Evolutionary conservation across 2,888 invertebrate species (phyloP).

Genomic region (Agrochola lota): DNA sequence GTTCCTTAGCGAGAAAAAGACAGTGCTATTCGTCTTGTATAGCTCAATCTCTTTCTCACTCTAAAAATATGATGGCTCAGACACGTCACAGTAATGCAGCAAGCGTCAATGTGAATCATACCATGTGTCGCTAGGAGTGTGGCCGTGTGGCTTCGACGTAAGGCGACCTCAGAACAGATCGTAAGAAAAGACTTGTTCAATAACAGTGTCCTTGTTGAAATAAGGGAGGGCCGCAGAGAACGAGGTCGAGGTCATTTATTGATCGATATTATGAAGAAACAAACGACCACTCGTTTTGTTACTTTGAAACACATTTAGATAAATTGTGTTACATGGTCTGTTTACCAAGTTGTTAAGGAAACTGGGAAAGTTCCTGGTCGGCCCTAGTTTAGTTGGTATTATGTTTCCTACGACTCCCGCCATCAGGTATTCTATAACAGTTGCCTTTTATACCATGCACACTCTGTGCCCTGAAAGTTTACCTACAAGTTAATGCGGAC

Average conservation of each 20-base stretch:
- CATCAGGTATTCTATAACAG: not conserved
- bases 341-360: not conserved
- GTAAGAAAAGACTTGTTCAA: not conserved
- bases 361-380: not conserved
- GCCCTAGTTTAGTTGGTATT: not conserved
- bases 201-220: constrained; percentile 33
- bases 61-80: not conserved
- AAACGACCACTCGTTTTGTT: constrained; percentile 11
- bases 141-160: not conserved
- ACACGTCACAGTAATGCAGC: not conserved
- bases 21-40: not conserved
- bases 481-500: no score
- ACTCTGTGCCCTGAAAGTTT: not conserved
- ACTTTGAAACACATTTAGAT: constrained; percentile 23
- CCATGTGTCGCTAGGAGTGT: not conserved
- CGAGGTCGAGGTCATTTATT: constrained; percentile 33
- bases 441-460: not conserved
- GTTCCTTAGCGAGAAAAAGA: not conserved
- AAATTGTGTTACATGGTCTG: constrained; percentile 18
- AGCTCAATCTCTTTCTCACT: not conserved
- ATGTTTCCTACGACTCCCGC: not conserved
- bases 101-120: not conserved
- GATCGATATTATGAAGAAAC: constrained; percentile 46
- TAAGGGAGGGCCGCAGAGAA: constrained; percentile 32
- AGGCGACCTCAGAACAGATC: not conserved